These are phyloP conservation scores for Aeoliscus strigatus DNA, from an alignment of 2,797 vertebrate species.

Conservation along the genomic window DNA sequence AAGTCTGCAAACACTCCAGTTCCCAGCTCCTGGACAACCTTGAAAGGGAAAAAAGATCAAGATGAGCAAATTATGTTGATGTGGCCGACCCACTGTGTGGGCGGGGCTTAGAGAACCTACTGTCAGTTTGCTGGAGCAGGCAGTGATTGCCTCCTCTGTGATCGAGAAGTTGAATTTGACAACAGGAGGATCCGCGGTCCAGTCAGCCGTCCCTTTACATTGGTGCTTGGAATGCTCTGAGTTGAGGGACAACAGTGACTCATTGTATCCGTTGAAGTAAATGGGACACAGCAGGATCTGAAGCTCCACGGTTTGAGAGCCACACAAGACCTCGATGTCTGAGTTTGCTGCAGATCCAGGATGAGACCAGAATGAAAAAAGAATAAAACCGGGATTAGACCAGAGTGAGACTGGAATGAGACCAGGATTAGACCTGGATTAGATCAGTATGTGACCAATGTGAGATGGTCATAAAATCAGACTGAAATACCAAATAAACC, in stretches of 20 bases:
- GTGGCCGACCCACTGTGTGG: not conserved
- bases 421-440: too few relatives aligned
- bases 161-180: slow-evolving; percentile 66
- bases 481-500: too few relatives aligned
- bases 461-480: too few relatives aligned
- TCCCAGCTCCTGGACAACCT: slow-evolving; percentile 60
- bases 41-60: not conserved
- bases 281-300: slow-evolving; percentile 68
- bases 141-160: slow-evolving; percentile 45
- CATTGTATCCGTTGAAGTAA: slow-evolving; percentile 69
- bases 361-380: too few relatives aligned
- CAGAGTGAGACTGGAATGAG: too few relatives aligned
- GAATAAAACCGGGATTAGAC: too few relatives aligned
- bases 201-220: slow-evolving; percentile 62
- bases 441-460: too few relatives aligned
- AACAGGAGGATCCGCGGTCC: slow-evolving; percentile 55
- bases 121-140: slow-evolving; percentile 53
- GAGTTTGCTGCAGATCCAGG: slow-evolving; percentile 42
- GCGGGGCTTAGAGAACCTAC: slow-evolving; percentile 39
- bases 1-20: slow-evolving; percentile 62
- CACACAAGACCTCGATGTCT: slow-evolving; percentile 66
- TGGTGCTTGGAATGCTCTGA: slow-evolving; percentile 37
- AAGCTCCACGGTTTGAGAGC: slow-evolving; percentile 54
- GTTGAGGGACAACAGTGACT: slow-evolving; percentile 68
- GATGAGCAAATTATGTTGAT: not conserved